Evolutionary conservation across 2,113 vertebrate genomes (phyloP).

Genomic region (Strix aluco): DNA sequence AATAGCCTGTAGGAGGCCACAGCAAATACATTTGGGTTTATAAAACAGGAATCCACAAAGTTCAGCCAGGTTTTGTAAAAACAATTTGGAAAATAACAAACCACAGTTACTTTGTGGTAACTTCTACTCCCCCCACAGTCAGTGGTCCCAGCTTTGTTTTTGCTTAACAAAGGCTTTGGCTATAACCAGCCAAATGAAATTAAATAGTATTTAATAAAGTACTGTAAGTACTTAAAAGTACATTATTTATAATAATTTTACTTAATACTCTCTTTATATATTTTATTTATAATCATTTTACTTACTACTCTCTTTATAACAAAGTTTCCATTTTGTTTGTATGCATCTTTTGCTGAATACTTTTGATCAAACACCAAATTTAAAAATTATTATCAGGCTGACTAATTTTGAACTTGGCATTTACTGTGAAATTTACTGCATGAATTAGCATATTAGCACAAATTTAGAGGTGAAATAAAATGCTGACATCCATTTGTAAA

Average conservation of each 20-base stretch:
- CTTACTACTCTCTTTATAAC: background rate
- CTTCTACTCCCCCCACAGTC: background rate
- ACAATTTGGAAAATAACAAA: background rate
- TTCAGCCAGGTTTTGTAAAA: background rate
- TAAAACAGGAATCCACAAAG: background rate
- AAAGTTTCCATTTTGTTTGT: background rate
- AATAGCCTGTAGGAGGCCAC: background rate
- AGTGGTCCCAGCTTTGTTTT: background rate
- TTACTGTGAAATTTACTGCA: slow-evolving; percentile 17
- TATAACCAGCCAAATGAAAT: background rate
- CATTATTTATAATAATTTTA: too few species aligned
- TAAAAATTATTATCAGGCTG: background rate
- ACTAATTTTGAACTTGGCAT: background rate
- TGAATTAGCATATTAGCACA: slow-evolving; percentile 28
- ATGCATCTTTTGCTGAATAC: background rate
- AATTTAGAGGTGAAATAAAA: slow-evolving; percentile 18
- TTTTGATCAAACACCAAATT: background rate
- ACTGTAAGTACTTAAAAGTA: background rate
- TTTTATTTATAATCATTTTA: background rate
- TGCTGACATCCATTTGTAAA: background rate
- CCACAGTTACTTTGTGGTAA: background rate
- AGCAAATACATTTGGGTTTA: background rate
- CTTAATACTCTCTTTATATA: too few species aligned
- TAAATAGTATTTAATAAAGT: background rate
- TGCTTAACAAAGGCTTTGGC: background rate